Percentiles rank a stretch among this genome's conserved stretches.
Evolutionary conservation across 2,888 invertebrate genomes (phyloP).

Genomic region (Tetramorium bicarinatum): DNA sequence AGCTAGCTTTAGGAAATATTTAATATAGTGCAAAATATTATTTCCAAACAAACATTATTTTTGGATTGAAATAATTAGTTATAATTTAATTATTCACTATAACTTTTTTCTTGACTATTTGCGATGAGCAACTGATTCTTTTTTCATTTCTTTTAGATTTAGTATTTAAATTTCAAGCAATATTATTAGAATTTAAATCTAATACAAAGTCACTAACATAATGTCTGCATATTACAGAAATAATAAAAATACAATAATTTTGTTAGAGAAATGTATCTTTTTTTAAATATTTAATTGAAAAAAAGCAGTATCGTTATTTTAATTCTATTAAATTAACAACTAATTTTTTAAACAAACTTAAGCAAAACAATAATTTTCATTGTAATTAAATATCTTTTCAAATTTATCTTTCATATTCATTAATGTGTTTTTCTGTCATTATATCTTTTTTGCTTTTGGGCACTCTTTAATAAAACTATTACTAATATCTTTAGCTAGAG

Average conservation of each 20-base stretch:
- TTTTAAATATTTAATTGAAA: conserved; percentile 3
- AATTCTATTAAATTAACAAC: not conserved
- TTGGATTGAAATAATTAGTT: not conserved
- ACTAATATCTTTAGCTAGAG: not conserved
- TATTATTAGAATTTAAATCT: not conserved
- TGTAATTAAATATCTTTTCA: not conserved
- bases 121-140: not conserved
- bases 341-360: not conserved
- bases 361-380: not conserved
- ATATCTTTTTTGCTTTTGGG: not conserved
- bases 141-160: not conserved
- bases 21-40: conserved; percentile 8
- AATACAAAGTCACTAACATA: not conserved
- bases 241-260: not conserved
- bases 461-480: conserved; percentile 15
- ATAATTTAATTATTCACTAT: not conserved
- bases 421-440: not conserved
- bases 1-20: conserved; percentile 22
- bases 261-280: not conserved
- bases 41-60: conserved; percentile 16
- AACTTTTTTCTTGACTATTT: not conserved
- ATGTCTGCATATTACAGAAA: not conserved
- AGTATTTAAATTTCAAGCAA: conserved; percentile 4
- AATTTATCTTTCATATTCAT: not conserved
- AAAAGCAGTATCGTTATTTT: not conserved